A percentile compares a stretch with the other conserved stretches of the same genome.
phyloP scores from a whole-genome alignment of 2,888 invertebrate species.

The Microctonus brassicae region DNA sequence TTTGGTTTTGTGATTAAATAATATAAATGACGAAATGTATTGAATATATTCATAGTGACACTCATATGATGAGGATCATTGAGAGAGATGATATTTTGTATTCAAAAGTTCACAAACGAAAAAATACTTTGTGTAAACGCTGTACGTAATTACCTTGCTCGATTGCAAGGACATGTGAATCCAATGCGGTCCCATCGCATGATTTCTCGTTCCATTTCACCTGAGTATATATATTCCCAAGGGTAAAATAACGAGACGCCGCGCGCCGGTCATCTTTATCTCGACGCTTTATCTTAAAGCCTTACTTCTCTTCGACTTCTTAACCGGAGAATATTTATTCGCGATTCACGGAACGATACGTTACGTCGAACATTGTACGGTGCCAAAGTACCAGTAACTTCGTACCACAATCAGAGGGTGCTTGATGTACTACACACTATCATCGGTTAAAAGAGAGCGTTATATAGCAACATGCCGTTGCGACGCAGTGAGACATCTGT shows the following conservation, averaged over 20 bases:
- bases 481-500: conserved; percentile 22
- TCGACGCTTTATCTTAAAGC: conserved; percentile 45
- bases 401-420: too few relatives aligned
- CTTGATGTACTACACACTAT: not conserved
- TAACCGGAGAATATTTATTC: conserved; percentile 23
- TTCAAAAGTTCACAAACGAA: not conserved
- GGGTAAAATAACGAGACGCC: conserved; percentile 30
- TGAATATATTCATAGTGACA: not conserved
- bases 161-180: conserved; percentile 46
- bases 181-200: conserved; percentile 38
- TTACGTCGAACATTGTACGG: conserved; percentile 23
- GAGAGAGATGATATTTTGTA: not conserved
- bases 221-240: conserved; percentile 19
- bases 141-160: conserved; percentile 28
- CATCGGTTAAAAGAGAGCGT: conserved; percentile 8
- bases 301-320: conserved; percentile 35
- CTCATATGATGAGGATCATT: not conserved
- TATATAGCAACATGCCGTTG: conserved; percentile 16
- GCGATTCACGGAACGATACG: conserved; percentile 19
- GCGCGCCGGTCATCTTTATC: conserved; percentile 35
- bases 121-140: not conserved
- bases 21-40: not conserved
- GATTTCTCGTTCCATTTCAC: conserved; percentile 46
- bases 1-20: not conserved
- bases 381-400: conserved; percentile 25